Percentiles rank a stretch among this genome's conserved stretches.
phyloP scores from a whole-genome alignment of 2,113 vertebrate genomes.

The Platanista minor region DNA sequence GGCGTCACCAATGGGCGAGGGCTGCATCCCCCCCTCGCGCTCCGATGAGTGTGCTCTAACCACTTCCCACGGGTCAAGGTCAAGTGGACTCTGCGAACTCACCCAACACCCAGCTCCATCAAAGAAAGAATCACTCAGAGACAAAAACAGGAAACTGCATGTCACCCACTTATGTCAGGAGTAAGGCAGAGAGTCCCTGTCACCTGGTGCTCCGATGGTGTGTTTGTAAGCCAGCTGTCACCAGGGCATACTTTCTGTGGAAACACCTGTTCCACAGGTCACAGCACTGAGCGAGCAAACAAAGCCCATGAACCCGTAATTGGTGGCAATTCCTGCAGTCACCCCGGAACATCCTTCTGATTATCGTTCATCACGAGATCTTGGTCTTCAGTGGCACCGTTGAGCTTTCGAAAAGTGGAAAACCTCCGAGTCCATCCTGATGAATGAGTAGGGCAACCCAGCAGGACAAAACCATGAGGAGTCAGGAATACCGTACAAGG shows the following conservation, averaged over 20 bases:
- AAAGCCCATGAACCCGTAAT: rapidly evolving
- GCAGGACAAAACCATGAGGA: neutral
- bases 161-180: neutral
- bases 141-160: neutral
- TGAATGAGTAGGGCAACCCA: neutral
- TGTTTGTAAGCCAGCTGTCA: no score
- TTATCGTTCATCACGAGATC: rapidly evolving
- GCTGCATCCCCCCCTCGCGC: no score
- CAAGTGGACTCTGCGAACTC: no score
- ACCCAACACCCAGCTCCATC: neutral
- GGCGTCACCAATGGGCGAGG: rapidly evolving
- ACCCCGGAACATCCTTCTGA: rapidly evolving
- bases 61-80: neutral
- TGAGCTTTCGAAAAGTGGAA: neutral
- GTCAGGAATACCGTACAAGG: neutral
- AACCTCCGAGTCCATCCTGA: neutral
- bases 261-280: rapidly evolving
- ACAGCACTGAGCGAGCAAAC: rapidly evolving
- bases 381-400: neutral
- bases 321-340: rapidly evolving
- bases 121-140: neutral
- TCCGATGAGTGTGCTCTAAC: no score
- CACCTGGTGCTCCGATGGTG: neutral
- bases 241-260: rapidly evolving
- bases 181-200: neutral